Conservation (phyloP, 2,797 vertebrate genomes). For the Arremon brunneinucha region DNA sequence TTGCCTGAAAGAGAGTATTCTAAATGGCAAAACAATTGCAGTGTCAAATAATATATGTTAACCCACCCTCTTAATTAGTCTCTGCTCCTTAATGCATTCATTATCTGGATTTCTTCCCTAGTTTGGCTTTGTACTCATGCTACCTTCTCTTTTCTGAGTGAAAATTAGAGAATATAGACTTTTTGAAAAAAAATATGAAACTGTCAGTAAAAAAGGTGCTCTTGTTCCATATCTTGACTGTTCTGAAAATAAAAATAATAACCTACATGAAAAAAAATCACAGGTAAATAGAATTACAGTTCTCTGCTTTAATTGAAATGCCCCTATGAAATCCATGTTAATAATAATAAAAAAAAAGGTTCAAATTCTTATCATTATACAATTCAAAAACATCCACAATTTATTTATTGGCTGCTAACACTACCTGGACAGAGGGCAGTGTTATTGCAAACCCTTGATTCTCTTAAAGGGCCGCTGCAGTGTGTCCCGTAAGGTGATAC, state of each 20-base stretch:
- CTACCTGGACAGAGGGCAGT: constrained; percentile 99
- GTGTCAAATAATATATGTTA: background rate
- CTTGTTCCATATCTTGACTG: background rate
- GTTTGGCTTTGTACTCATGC: background rate
- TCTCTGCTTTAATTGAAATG: constrained; percentile 31
- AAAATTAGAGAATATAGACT: background rate
- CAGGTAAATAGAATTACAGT: constrained; percentile 36
- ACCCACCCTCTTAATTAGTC: background rate
- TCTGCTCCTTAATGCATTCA: background rate
- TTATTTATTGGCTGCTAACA: constrained; percentile 95
- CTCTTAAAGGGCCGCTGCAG: constrained; percentile 99
- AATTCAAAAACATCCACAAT: constrained; percentile 81
- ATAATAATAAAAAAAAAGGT: background rate
- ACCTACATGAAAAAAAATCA: background rate
- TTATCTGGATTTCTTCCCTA: background rate
- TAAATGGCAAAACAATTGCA: background rate
- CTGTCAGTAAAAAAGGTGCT: background rate
- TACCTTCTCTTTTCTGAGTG: background rate
- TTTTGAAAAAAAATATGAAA: background rate
- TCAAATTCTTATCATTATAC: constrained; percentile 74
- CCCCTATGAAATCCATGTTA: background rate
- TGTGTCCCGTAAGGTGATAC: constrained; percentile 99
- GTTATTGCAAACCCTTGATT: constrained; percentile 99
- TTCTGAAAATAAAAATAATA: constrained; percentile 51
- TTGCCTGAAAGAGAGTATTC: background rate